Evolutionary conservation across 2,113 vertebrate genomes (phyloP).

Genomic region (Suncus etruscus): DNA sequence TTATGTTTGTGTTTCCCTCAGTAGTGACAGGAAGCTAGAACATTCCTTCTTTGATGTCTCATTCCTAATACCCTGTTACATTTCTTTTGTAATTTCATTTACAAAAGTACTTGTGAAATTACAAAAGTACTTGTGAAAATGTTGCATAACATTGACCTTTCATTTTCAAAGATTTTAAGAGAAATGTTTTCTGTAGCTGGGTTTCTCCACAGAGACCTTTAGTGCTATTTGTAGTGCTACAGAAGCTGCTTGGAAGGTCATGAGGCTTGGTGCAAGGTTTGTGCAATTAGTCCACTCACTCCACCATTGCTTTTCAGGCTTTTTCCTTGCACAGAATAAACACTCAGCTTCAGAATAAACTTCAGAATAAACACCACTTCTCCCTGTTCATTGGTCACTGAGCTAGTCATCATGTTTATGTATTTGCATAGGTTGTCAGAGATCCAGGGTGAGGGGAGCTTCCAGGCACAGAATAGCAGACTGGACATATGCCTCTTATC

Average conservation of each 20-base stretch:
- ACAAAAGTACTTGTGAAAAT: not conserved
- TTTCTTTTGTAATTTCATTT: not conserved
- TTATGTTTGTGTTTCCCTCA: rapidly evolving
- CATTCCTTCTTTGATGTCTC: not conserved
- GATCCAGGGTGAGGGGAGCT: no score
- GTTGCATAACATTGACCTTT: not conserved
- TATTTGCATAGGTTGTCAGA: no score
- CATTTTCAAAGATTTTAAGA: not conserved
- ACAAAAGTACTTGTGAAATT: not conserved
- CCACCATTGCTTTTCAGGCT: no score
- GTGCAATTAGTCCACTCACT: no score
- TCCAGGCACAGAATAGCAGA: not conserved
- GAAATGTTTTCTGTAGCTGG: not conserved
- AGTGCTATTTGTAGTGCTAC: not conserved
- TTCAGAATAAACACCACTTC: no score
- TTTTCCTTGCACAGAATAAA: no score
- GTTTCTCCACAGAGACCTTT: not conserved
- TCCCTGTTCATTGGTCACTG: no score
- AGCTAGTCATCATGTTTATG: no score
- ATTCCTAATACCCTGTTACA: rapidly evolving
- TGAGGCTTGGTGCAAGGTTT: no score
- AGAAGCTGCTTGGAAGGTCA: no score
- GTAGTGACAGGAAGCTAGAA: rapidly evolving
- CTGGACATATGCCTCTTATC: no score
- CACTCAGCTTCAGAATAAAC: no score